These are phyloP conservation scores for Acromyrmex echinatior DNA, from an alignment of 1,140 invertebrate species.

Conservation along the genomic window DNA sequence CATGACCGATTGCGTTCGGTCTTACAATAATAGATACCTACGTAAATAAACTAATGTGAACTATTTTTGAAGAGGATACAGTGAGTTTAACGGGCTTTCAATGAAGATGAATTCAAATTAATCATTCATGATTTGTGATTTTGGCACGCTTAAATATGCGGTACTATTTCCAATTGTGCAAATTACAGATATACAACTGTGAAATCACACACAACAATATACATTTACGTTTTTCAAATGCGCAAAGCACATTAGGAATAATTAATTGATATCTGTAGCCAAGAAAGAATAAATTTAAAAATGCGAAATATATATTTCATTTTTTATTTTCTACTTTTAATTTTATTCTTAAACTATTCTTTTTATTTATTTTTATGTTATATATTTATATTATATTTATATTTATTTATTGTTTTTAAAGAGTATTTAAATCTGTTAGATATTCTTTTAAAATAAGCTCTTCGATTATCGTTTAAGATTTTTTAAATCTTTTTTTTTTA, in stretches of 20 bases:
- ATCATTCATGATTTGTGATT: conserved; percentile 9
- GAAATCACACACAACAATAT: neutral
- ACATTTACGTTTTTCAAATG: neutral
- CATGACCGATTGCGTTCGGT: neutral
- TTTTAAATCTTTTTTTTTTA: neutral
- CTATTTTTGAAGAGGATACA: conserved; percentile 12
- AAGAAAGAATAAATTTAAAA: neutral
- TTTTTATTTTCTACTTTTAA: neutral
- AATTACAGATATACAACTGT: conserved; percentile 13
- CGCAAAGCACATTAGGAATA: neutral
- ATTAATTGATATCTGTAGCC: conserved; percentile 19
- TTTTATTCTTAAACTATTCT: neutral
- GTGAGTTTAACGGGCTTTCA: conserved; percentile 35
- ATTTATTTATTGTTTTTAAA: neutral
- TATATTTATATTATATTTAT: neutral
- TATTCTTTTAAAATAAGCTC: neutral
- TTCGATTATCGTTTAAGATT: neutral
- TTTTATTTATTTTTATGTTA: neutral
- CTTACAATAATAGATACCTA: neutral
- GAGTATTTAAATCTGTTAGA: neutral
- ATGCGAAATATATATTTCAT: neutral
- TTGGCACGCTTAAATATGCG: conserved; percentile 28
- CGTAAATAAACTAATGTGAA: conserved; percentile 37
- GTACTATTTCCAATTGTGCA: conserved; percentile 27
- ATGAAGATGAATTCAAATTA: conserved; percentile 50